phyloP scores from a whole-genome alignment of 2,797 vertebrate genomes.

The Pogonophryne albipinna region DNA sequence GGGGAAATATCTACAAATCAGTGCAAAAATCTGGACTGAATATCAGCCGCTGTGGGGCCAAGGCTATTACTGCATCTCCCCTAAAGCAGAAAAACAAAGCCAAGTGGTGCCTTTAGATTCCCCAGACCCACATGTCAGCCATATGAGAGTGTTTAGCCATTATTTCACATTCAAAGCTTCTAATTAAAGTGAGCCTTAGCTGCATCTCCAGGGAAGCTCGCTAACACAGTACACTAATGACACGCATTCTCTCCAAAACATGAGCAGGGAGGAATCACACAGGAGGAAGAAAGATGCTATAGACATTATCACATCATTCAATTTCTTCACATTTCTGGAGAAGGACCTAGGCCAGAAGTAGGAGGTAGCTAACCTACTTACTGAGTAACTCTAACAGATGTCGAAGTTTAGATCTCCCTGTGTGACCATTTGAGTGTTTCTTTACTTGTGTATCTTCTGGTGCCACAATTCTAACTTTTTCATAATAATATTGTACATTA shows the following conservation, averaged over 20 bases:
- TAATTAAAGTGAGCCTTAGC: slow-evolving; percentile 62
- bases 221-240: slow-evolving; percentile 51
- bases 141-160: slow-evolving; percentile 67
- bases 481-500: no score
- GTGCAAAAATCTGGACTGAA: slow-evolving; percentile 50
- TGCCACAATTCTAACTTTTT: neutral
- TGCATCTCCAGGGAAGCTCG: slow-evolving; percentile 46
- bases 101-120: slow-evolving; percentile 51
- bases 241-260: slow-evolving; percentile 46
- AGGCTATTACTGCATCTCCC: slow-evolving; percentile 53
- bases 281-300: slow-evolving; percentile 34
- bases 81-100: slow-evolving; percentile 49
- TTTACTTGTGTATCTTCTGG: neutral
- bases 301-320: slow-evolving; percentile 54
- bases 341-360: neutral
- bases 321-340: slow-evolving; percentile 33
- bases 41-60: slow-evolving; percentile 44
- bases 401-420: slow-evolving; percentile 9
- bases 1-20: slow-evolving; percentile 66
- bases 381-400: slow-evolving; percentile 22
- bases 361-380: slow-evolving; percentile 49
- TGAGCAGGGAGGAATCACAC: slow-evolving; percentile 27
- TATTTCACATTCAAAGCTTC: slow-evolving; percentile 52
- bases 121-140: slow-evolving; percentile 58
- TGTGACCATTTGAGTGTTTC: neutral